These are phyloP conservation scores for Pavo muticus DNA, from an alignment of 2,113 vertebrate species.

Conservation along the genomic window DNA sequence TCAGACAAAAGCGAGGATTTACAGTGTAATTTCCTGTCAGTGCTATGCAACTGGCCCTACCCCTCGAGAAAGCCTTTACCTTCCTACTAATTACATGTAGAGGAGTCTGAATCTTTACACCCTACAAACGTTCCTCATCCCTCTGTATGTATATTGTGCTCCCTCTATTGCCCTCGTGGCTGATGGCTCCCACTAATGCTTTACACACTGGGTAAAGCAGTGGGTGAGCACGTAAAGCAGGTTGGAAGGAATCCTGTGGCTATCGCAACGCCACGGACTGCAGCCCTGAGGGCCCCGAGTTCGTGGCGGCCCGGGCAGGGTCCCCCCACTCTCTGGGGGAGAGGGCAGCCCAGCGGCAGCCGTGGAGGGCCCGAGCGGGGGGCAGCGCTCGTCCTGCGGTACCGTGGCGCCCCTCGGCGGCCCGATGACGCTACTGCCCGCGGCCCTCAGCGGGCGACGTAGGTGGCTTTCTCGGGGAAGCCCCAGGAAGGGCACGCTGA, in stretches of 20 bases:
- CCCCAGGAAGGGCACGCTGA: neutral
- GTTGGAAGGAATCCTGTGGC: neutral
- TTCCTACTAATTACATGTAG: neutral
- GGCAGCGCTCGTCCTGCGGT: too few relatives aligned
- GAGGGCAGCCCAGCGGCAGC: too few relatives aligned
- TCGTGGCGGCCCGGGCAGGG: neutral
- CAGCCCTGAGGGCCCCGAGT: neutral
- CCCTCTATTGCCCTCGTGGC: accelerated
- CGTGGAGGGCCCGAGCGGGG: too few relatives aligned
- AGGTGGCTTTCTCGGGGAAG: too few relatives aligned
- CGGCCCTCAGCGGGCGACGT: neutral
- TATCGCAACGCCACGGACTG: neutral
- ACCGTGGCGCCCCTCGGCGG: too few relatives aligned
- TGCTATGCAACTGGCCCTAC: neutral
- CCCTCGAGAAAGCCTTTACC: neutral
- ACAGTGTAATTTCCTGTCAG: neutral
- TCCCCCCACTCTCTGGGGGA: too few relatives aligned
- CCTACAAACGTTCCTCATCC: neutral
- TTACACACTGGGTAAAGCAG: too few relatives aligned
- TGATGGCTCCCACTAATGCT: too few relatives aligned
- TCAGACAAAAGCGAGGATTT: neutral
- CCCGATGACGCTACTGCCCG: too few relatives aligned
- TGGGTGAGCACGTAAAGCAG: neutral
- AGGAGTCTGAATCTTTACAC: neutral
- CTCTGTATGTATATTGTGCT: accelerated